These are phyloP conservation scores for Cremastobaeus sp. DNA, from an alignment of 2,888 invertebrate species.

Conservation along the genomic window DNA sequence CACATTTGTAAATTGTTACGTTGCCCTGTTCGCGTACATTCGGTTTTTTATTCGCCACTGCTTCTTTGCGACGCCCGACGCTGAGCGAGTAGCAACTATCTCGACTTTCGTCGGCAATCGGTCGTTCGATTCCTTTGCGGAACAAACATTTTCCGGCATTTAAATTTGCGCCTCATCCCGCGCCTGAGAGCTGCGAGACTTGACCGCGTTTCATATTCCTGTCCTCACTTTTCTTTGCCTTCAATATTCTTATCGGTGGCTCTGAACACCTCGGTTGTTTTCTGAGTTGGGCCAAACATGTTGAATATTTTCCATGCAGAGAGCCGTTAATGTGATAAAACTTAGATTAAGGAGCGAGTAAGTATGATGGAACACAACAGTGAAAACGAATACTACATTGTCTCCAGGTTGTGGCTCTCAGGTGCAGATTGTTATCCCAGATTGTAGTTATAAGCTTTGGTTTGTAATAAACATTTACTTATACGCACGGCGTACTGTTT, in stretches of 20 bases:
- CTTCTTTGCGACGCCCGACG: constrained; percentile 4
- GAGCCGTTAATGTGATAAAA: constrained; percentile 62
- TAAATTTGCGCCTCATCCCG: constrained; percentile 42
- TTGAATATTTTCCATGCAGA: constrained; percentile 47
- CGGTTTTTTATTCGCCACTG: neutral
- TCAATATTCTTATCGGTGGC: neutral
- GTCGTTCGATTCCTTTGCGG: constrained; percentile 1
- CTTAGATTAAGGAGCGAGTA: constrained; percentile 47
- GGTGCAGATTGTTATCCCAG: constrained; percentile 75
- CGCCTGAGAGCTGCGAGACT: constrained; percentile 71
- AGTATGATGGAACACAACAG: constrained; percentile 17
- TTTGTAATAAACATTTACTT: constrained; percentile 78
- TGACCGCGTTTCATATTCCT: constrained; percentile 66
- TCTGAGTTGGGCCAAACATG: constrained; percentile 6
- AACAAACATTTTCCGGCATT: constrained; percentile 31
- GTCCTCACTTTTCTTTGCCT: neutral
- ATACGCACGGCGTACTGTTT: constrained; percentile 62
- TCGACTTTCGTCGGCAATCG: neutral
- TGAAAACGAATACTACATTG: constrained; percentile 1
- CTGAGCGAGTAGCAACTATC: neutral
- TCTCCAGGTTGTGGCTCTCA: constrained; percentile 71
- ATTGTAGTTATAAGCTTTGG: constrained; percentile 74
- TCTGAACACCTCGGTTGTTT: neutral
- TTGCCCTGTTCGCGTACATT: constrained; percentile 26
- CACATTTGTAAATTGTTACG: constrained; percentile 37